Evolutionary conservation across 2,797 vertebrate genomes (phyloP).

Genomic region (Malurus leucopterus): DNA sequence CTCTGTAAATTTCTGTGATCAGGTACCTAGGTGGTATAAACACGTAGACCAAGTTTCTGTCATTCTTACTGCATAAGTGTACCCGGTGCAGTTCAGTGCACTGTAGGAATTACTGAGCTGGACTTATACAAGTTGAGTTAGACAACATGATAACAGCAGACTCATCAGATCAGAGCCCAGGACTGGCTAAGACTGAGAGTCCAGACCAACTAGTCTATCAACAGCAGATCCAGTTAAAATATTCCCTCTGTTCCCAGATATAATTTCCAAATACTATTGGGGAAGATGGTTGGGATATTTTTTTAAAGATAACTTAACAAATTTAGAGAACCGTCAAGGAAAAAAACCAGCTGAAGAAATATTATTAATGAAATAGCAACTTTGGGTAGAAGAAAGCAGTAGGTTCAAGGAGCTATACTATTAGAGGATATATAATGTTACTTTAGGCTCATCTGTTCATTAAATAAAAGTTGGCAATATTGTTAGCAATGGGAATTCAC

Average conservation of each 20-base stretch:
- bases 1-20: not conserved
- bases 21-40: not conserved
- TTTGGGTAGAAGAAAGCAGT: not conserved
- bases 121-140: not conserved
- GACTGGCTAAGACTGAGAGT: not conserved
- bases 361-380: not conserved
- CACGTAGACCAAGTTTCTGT: not conserved
- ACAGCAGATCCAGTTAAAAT: not conserved
- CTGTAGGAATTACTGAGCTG: not conserved
- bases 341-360: not conserved
- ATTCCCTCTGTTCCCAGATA: not conserved
- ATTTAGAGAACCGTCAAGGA: not conserved
- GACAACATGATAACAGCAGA: not conserved
- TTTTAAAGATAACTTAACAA: not conserved
- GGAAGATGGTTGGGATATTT: not conserved
- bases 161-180: not conserved
- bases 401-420: not conserved
- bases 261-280: not conserved
- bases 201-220: not conserved
- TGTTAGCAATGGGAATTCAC: not conserved
- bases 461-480: conserved; percentile 48
- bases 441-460: conserved; percentile 4
- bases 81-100: not conserved
- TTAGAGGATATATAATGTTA: not conserved
- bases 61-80: not conserved